Evolutionary conservation across 2,113 vertebrate species (phyloP), one percentile per base, ranked within the genome.

Genomic region (Laticauda laticaudata): DNA sequence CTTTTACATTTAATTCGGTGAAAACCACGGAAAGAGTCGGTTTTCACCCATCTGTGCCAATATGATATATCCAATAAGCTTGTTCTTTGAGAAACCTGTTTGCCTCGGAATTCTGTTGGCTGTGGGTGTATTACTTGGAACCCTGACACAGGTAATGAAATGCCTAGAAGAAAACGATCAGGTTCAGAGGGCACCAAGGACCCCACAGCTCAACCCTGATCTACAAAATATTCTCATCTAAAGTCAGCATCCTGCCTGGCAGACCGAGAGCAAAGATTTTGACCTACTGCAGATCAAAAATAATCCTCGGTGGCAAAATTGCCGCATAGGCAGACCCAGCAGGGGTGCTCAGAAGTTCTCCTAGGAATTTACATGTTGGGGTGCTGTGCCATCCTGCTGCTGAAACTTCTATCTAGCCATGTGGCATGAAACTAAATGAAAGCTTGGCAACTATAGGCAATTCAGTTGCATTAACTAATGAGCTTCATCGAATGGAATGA

Each of bases 381-480:
- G 87, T 85, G 29, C 59, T 91, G 92, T 0, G 20, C 92, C 92
- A 87, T 0, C 92, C 45, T 51, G 53, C 54, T 59, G 45, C 86
- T 39, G 91, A 95, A 94, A 94, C 56, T 95, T 91, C 93, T 96
- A 95, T 95, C 96, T 96, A 94, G 92, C 95, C 95, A 94, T 93
- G 92, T 20, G 94, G 96, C 96, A 92, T 96, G 93, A 90, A 93
- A 96, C 90, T 86, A 90, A 97, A 96, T 93, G 94, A 96, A 95
- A 94, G 95, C 43, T 86, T 23, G 0, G 95, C 96, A 97, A 97
- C 96, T 96, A 95, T 94, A 54, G 88, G 94, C 93, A 97, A 97
- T 95, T 97, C 96, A 91, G 96, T 95, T 97, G 95, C 96, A 96
- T 97, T 97, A 97, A 97, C 97, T 97, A 97, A 97, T 96, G 96